phyloP scores from a whole-genome alignment of 2,113 vertebrate species.

The Oncorhynchus clarkii region DNA sequence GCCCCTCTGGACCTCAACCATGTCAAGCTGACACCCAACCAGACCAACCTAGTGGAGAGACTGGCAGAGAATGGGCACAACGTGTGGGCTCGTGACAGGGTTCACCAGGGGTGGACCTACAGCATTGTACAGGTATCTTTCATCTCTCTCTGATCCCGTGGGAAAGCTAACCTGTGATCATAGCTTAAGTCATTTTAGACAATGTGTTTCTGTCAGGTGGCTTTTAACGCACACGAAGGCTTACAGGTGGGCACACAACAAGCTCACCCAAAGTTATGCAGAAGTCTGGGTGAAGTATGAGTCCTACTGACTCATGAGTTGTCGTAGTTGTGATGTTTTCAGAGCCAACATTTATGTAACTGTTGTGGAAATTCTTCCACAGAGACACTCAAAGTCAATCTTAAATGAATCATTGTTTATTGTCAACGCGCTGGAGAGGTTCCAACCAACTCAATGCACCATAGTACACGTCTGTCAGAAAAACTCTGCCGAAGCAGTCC shows the following conservation, averaged over 20 bases:
- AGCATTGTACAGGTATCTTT: slow-evolving; percentile 83
- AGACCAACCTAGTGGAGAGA: slow-evolving; percentile 87
- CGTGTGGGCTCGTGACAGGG: slow-evolving; percentile 88
- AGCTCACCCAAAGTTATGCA: background rate
- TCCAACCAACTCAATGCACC: too few species aligned
- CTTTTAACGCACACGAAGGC: background rate
- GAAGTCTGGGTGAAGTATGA: background rate
- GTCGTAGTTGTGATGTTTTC: background rate
- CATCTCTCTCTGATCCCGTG: too few species aligned
- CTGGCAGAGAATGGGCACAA: slow-evolving; percentile 92
- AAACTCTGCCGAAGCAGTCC: too few species aligned
- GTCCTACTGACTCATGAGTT: background rate
- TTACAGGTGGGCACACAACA: background rate
- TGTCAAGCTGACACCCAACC: slow-evolving; percentile 86
- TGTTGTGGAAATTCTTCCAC: too few species aligned
- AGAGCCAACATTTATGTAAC: background rate
- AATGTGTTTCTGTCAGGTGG: background rate
- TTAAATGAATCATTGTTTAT: too few species aligned
- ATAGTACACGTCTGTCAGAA: too few species aligned
- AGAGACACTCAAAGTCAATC: too few species aligned
- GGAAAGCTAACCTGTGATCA: too few species aligned
- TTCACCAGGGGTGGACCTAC: slow-evolving; percentile 89
- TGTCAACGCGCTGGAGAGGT: too few species aligned
- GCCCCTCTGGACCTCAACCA: slow-evolving; percentile 86
- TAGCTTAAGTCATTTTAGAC: background rate